A percentile compares a stretch with the other conserved stretches of the same genome.
These are phyloP conservation scores for Parnassius mnemosyne DNA, from an alignment of 2,888 invertebrate genomes.

Conservation along the genomic window DNA sequence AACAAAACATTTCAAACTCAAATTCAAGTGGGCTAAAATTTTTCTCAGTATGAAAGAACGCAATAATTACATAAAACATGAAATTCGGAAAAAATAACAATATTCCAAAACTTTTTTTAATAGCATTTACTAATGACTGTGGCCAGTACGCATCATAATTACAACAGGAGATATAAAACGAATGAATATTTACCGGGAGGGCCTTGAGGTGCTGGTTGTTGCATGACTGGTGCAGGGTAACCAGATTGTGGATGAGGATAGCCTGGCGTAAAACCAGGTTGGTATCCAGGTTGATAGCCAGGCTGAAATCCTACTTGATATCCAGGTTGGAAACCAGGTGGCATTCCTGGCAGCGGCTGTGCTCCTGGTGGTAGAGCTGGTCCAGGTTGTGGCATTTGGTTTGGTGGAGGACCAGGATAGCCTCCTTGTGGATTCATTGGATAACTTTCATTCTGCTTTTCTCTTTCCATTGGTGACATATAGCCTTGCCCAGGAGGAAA, in stretches of 20 bases:
- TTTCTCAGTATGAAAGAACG: no score
- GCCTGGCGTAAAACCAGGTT: slow-evolving; percentile 50
- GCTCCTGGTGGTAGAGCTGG: slow-evolving; percentile 55
- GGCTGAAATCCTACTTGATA: slow-evolving; percentile 60
- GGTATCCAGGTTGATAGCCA: slow-evolving; percentile 51
- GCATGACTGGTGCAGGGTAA: slow-evolving; percentile 49
- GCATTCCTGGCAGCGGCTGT: slow-evolving; percentile 64
- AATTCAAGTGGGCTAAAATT: no score
- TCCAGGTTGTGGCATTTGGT: slow-evolving; percentile 42
- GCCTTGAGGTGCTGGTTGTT: slow-evolving; percentile 56
- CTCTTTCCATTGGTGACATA: slow-evolving; percentile 56
- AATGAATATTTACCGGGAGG: slow-evolving; percentile 43
- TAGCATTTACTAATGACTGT: no score
- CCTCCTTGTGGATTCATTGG: slow-evolving; percentile 55
- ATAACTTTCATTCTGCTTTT: slow-evolving; percentile 51
- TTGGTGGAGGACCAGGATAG: slow-evolving; percentile 51
- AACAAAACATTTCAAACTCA: no score
- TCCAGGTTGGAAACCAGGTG: slow-evolving; percentile 63
- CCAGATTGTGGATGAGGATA: slow-evolving; percentile 41
- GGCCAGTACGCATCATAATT: no score
- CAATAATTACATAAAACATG: no score
- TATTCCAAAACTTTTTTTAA: no score
- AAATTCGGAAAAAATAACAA: no score
- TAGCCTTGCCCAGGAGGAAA: slow-evolving; percentile 70
- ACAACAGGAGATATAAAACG: no score